Evolutionary conservation across 1,140 invertebrate genomes (phyloP).

Genomic region (Gonioctena quinquepunctata): DNA sequence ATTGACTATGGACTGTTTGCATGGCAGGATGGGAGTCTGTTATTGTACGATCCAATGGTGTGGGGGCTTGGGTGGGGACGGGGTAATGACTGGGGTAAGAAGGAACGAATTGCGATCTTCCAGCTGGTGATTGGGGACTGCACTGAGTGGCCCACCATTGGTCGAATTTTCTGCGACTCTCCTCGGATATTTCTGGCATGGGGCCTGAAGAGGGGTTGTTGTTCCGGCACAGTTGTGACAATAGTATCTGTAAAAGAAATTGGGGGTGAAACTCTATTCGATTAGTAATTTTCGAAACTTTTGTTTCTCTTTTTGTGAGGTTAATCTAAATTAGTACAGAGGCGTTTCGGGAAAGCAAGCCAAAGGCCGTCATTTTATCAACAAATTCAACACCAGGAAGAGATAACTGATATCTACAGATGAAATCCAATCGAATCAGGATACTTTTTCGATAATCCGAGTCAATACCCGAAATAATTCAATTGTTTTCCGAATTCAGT

Average conservation of each 20-base stretch:
- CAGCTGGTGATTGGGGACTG: conserved; percentile 57
- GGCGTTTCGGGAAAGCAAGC: no score
- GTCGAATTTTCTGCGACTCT: conserved; percentile 76
- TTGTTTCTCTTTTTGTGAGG: no score
- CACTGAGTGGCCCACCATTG: conserved; percentile 68
- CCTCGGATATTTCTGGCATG: conserved; percentile 72
- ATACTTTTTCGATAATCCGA: no score
- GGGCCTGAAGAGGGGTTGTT: conserved; percentile 59
- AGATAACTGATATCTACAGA: no score
- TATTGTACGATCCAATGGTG: conserved; percentile 57
- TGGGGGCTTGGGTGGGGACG: conserved; percentile 52
- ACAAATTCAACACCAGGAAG: no score
- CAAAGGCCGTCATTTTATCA: no score
- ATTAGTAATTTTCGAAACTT: no score
- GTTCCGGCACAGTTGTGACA: conserved; percentile 75
- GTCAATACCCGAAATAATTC: no score
- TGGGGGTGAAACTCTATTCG: no score
- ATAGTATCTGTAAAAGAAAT: conserved; percentile 67
- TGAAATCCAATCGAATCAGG: no score
- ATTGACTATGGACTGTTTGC: conserved; percentile 73
- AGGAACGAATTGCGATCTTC: conserved; percentile 47
- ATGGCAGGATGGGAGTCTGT: conserved; percentile 68
- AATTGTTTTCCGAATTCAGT: no score
- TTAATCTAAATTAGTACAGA: no score
- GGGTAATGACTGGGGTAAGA: conserved; percentile 55